phyloP scores from a whole-genome alignment of 2,113 vertebrate species.

The Stomatorhinus ivindoensis region DNA sequence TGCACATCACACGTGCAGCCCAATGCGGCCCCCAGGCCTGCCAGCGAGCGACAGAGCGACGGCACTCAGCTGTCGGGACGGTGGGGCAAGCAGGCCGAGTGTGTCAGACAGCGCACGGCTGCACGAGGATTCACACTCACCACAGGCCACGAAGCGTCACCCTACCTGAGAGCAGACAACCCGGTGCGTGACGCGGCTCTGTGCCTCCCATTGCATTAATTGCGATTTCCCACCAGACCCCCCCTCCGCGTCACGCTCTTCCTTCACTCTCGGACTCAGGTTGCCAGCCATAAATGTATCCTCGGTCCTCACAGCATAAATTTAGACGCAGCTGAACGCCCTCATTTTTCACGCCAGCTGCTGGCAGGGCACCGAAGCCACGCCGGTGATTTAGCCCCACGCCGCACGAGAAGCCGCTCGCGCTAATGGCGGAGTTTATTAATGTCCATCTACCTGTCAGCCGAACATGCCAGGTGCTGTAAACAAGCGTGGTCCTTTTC shows the following conservation, averaged over 20 bases:
- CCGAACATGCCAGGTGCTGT: slow-evolving; percentile 29
- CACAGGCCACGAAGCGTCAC: slow-evolving; percentile 27
- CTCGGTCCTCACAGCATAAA: slow-evolving; percentile 41
- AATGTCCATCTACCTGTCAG: slow-evolving; percentile 32
- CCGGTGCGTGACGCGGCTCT: slow-evolving; percentile 38
- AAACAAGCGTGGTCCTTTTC: slow-evolving; percentile 35
- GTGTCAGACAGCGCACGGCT: neutral
- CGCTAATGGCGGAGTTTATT: slow-evolving; percentile 52
- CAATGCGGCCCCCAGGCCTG: neutral
- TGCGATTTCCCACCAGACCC: slow-evolving; percentile 37
- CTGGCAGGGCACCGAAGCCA: slow-evolving; percentile 34
- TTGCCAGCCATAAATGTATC: slow-evolving; percentile 36
- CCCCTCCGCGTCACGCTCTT: slow-evolving; percentile 40
- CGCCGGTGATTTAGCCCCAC: slow-evolving; percentile 45
- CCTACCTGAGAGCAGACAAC: neutral
- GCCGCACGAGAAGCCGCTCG: slow-evolving; percentile 32
- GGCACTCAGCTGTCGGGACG: neutral
- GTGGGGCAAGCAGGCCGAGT: neutral
- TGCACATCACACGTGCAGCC: too few relatives aligned
- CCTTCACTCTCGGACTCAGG: slow-evolving; percentile 34
- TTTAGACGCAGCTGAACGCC: slow-evolving; percentile 49
- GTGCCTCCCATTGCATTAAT: slow-evolving; percentile 35
- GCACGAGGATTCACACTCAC: neutral
- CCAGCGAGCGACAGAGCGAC: neutral
- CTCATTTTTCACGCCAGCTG: slow-evolving; percentile 54